Evolutionary conservation across 2,797 vertebrate genomes (phyloP), one percentile per base, ranked within the genome.

Genomic region (Urocyon cinereoargenteus): DNA sequence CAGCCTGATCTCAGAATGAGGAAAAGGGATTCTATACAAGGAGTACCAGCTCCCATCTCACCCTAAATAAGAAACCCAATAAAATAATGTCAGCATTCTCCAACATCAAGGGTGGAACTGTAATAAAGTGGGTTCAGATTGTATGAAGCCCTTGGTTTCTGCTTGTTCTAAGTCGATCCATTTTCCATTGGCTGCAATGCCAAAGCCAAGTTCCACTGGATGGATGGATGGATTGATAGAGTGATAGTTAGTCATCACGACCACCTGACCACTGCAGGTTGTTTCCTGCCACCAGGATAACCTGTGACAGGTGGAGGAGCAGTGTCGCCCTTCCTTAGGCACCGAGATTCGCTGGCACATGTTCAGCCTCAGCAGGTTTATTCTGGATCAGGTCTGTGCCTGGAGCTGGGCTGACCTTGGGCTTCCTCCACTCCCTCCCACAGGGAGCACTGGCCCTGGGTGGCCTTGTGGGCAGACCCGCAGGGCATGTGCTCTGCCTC

Each of bases 341-440:
- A 2, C 40, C 5, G 0, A 6, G 8, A 24, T 22, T 7, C n/a
- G 59, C 1, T 10, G 15, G 9, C 10, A 6, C 2, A 5, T 0
- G 1, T 6, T 49, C 45, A 11, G 18, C 18, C 66, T 84, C 49
- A 53, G 57, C 26, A 78, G 34, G 18, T 45, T 49, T 55, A 12
- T 31, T 64, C 57, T 31, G 36, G n/a, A 6, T 6, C 1, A 3
- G 40, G 7, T 53, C 78, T 61, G 49, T 26, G 53, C 72, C 16
- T 1, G 1, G 61, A 4, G 55, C 13, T 19, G 1, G 24, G 62
- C 10, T 19, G 28, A 57, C 7, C 6, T 40, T 4, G 16, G 62
- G 31, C 14, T 66, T 13, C 45, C 49, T 19, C 22, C 6, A 2
- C 4, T 22, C 53, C 57, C 36, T 77, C 85, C 59, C 2, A 16